Evolutionary conservation across 2,797 vertebrate species (phyloP).

Genomic region (Merluccius polli): DNA sequence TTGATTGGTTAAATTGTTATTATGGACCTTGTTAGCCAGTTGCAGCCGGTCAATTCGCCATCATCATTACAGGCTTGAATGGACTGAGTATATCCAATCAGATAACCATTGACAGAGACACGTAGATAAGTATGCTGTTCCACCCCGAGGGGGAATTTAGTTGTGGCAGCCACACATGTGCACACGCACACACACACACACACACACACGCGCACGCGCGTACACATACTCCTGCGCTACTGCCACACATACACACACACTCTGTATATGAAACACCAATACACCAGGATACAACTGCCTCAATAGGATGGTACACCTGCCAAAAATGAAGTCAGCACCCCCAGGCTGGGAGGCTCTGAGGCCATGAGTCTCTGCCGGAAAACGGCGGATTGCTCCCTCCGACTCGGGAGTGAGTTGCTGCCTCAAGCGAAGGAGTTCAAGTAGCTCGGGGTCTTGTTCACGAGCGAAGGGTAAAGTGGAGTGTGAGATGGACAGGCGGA

Average conservation of each 20-base stretch:
- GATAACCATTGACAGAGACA: conserved; percentile 5
- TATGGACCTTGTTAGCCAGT: conserved; percentile 66
- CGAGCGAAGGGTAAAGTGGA: too few species aligned
- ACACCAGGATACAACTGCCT: not conserved
- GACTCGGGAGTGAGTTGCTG: too few species aligned
- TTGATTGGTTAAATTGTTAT: conserved; percentile 65
- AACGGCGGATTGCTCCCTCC: too few species aligned
- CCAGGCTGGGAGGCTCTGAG: too few species aligned
- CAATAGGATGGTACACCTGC: too few species aligned
- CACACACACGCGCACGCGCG: not conserved
- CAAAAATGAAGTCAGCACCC: too few species aligned
- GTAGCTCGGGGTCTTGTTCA: too few species aligned
- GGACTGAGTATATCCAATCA: conserved; percentile 28
- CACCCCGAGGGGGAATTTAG: not conserved
- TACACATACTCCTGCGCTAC: not conserved
- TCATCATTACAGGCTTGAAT: conserved; percentile 61
- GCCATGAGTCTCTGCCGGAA: too few species aligned
- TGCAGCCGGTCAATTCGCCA: conserved; percentile 54
- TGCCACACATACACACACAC: not conserved
- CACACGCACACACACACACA: not conserved
- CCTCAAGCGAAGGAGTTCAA: too few species aligned
- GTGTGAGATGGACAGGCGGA: too few species aligned
- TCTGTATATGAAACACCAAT: not conserved
- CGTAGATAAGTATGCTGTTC: not conserved
- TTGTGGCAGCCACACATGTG: not conserved